Evolutionary conservation across 1,140 invertebrate genomes (phyloP).

Genomic region (Brachionus koreanus): DNA sequence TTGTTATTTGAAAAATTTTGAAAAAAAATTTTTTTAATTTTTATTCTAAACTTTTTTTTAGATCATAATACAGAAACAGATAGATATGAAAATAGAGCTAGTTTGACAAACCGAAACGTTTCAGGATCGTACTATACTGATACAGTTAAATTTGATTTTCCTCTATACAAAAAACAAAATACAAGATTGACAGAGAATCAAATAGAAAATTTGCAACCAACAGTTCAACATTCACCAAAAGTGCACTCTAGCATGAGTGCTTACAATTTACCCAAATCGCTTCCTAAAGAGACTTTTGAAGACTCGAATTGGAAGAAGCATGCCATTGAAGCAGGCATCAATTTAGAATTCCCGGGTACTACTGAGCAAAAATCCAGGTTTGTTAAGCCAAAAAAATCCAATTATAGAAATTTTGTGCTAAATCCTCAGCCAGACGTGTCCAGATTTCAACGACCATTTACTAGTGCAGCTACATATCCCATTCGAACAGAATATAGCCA

Average conservation of each 20-base stretch:
- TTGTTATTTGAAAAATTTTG: too few species aligned
- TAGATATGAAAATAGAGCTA: constrained; percentile 21
- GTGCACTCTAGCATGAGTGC: background rate
- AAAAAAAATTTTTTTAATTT: background rate
- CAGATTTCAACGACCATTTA: background rate
- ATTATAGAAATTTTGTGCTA: constrained; percentile 24
- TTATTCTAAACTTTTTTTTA: background rate
- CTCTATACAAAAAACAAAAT: background rate
- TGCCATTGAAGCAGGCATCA: background rate
- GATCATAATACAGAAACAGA: constrained; percentile 20
- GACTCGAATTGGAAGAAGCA: background rate
- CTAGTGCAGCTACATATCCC: background rate
- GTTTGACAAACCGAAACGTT: background rate
- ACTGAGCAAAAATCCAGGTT: constrained; percentile 11
- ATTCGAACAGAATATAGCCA: constrained; percentile 7
- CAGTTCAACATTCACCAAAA: background rate
- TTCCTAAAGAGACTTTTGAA: background rate
- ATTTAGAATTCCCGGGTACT: background rate
- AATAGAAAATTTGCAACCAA: background rate
- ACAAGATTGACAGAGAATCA: background rate
- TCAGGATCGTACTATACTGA: background rate
- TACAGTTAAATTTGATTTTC: constrained; percentile 30
- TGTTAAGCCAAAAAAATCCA: background rate
- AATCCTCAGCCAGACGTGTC: constrained; percentile 19
- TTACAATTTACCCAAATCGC: background rate